phyloP scores from a whole-genome alignment of 1,140 invertebrate species.

The Drosophila quadrilineata region DNA sequence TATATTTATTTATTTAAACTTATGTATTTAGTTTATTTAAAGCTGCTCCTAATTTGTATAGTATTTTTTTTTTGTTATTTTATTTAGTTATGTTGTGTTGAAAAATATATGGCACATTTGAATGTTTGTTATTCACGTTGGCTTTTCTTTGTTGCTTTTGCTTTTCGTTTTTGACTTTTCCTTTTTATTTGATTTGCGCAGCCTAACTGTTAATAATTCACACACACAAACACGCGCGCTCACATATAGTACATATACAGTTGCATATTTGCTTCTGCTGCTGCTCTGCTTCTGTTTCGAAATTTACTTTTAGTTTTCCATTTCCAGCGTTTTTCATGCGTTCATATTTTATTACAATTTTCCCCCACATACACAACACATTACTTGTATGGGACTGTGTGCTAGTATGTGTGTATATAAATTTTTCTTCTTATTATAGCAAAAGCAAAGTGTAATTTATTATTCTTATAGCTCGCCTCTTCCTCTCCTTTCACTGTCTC shows the following conservation, averaged over 20 bases:
- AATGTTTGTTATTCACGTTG: slow-evolving; percentile 23
- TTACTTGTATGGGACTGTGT: slow-evolving; percentile 55
- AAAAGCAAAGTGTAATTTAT: slow-evolving; percentile 80
- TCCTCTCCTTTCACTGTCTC: slow-evolving; percentile 1
- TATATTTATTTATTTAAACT: slow-evolving; percentile 31
- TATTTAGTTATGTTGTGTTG: slow-evolving; percentile 19
- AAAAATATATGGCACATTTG: slow-evolving; percentile 52
- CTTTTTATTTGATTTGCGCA: slow-evolving; percentile 27
- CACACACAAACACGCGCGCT: slow-evolving; percentile 14
- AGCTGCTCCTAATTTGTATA: slow-evolving; percentile 46
- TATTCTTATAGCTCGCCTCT: slow-evolving; percentile 74
- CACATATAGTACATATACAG: slow-evolving; percentile 34
- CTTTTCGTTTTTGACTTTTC: slow-evolving; percentile 14
- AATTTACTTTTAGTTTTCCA: slow-evolving; percentile 58
- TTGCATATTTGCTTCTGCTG: slow-evolving; percentile 27
- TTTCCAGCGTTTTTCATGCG: slow-evolving; percentile 55
- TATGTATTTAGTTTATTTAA: slow-evolving; percentile 42
- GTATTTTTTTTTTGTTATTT: no score
- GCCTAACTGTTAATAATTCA: slow-evolving; percentile 43
- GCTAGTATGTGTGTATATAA: slow-evolving; percentile 58
- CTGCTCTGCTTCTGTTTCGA: slow-evolving; percentile 35
- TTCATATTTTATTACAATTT: slow-evolving; percentile 80
- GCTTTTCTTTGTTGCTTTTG: slow-evolving; percentile 21
- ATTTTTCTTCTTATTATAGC: slow-evolving; percentile 79
- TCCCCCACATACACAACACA: slow-evolving; percentile 56